A percentile compares a stretch with the other conserved stretches of the same genome.
Evolutionary conservation across 2,888 invertebrate species (phyloP).

Genomic region (Cryptus armator): DNA sequence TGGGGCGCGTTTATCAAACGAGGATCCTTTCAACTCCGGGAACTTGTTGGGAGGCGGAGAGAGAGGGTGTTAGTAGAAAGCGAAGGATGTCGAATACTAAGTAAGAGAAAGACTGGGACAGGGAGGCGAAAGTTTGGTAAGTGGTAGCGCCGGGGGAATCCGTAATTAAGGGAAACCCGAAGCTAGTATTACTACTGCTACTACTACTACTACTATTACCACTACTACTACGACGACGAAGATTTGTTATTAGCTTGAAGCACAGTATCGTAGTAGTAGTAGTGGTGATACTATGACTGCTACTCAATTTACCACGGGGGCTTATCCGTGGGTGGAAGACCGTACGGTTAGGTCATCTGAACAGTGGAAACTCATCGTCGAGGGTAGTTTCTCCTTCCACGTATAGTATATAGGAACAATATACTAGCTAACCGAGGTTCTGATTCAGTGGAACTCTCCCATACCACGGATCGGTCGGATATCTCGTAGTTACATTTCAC

Average conservation of each 20-base stretch:
- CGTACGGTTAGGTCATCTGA: conserved; percentile 17
- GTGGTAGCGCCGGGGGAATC: conserved; percentile 27
- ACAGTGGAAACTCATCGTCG: conserved; percentile 3
- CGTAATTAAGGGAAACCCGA: conserved; percentile 49
- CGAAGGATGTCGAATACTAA: neutral
- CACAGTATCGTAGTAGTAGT: too few species aligned
- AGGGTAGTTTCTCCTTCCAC: conserved; percentile 10
- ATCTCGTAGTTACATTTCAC: conserved; percentile 3
- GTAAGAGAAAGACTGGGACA: conserved; percentile 5
- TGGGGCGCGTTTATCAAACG: conserved; percentile 9
- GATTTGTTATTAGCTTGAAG: neutral
- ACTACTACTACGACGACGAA: neutral
- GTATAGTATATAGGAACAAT: conserved; percentile 8
- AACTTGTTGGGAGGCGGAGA: conserved; percentile 6
- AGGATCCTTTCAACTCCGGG: conserved; percentile 28
- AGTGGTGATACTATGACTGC: neutral
- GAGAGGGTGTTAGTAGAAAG: neutral
- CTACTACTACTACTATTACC: neutral
- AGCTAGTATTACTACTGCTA: conserved; percentile 2
- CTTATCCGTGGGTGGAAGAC: neutral
- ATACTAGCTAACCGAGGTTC: neutral
- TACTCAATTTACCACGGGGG: conserved; percentile 25
- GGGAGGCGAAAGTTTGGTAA: conserved; percentile 20
- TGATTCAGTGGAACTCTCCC: conserved; percentile 7
- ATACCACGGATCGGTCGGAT: neutral